A percentile compares a stretch with the other conserved stretches of the same genome.
Conservation (phyloP, 2,888 invertebrate genomes). For the Hirtodrosophila alboralis region DNA sequence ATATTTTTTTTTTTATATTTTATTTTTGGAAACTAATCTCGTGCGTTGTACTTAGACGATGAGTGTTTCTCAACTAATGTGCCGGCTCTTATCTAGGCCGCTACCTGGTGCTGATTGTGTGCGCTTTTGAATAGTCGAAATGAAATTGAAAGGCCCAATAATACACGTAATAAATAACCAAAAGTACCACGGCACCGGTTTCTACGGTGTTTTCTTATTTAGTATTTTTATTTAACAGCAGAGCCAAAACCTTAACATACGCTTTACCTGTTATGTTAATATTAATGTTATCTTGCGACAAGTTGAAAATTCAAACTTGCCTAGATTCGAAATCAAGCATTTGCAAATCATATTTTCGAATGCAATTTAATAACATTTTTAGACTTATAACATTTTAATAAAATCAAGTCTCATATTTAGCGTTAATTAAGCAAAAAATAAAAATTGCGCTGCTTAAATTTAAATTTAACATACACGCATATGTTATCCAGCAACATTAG, state of each 20-base stretch:
- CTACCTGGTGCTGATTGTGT: constrained; percentile 20
- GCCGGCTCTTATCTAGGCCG: constrained; percentile 43
- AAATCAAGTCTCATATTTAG: too few relatives aligned
- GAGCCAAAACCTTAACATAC: not conserved
- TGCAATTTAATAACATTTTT: too few relatives aligned
- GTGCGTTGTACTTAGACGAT: constrained; percentile 9
- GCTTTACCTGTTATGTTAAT: too few relatives aligned
- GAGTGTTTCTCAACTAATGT: constrained; percentile 9
- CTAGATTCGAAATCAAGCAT: too few relatives aligned
- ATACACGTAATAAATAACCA: constrained; percentile 35
- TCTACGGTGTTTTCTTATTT: constrained; percentile 7
- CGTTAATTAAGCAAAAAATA: too few relatives aligned
- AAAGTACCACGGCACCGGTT: constrained; percentile 1
- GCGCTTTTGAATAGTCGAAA: constrained; percentile 16
- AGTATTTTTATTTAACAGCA: constrained; percentile 38
- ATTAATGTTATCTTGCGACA: too few relatives aligned
- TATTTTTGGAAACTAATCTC: constrained; percentile 31
- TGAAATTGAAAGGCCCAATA: constrained; percentile 29
- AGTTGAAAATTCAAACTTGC: too few relatives aligned
- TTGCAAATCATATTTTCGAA: too few relatives aligned
- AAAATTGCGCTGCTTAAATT: not conserved
- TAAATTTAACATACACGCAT: constrained; percentile 6
- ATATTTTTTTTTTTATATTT: too few relatives aligned
- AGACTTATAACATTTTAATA: too few relatives aligned
- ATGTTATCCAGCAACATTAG: not conserved